A percentile compares a stretch with the other conserved stretches of the same genome.
Conservation (phyloP, 1,140 invertebrate species). For the Sarcophaga peregrina region DNA sequence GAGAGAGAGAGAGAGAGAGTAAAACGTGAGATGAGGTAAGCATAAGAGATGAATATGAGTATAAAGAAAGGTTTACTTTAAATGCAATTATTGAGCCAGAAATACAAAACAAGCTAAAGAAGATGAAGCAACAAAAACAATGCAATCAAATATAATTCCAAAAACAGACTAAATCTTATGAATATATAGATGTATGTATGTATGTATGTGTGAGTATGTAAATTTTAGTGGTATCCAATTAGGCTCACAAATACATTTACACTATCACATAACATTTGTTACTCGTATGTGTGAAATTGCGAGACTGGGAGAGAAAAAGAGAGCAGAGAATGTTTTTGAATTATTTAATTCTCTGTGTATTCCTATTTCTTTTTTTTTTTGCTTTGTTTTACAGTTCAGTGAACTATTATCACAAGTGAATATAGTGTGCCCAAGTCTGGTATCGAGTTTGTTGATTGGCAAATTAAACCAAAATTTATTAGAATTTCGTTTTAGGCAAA, state of each 20-base stretch:
- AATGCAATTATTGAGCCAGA: background rate
- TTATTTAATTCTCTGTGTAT: background rate
- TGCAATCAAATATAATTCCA: too few species aligned
- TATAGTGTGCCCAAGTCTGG: background rate
- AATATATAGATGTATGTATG: too few species aligned
- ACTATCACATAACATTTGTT: too few species aligned
- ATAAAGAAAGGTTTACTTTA: background rate
- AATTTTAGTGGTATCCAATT: too few species aligned
- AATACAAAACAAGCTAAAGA: background rate
- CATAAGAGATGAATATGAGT: background rate
- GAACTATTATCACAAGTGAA: constrained; percentile 8
- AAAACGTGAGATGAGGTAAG: too few species aligned
- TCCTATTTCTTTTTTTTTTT: background rate
- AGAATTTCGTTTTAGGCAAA: background rate
- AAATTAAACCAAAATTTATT: constrained; percentile 7
- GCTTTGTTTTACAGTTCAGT: background rate
- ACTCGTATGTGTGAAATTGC: too few species aligned
- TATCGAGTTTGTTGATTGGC: background rate
- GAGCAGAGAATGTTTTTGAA: too few species aligned
- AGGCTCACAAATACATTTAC: too few species aligned
- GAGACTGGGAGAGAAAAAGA: too few species aligned
- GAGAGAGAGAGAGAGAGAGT: background rate
- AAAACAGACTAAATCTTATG: too few species aligned
- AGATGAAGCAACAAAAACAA: background rate
- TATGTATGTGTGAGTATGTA: background rate